Base-by-base conservation (phyloP, 2,888 invertebrate genomes). In the Drosophila mayaguana region DNA sequence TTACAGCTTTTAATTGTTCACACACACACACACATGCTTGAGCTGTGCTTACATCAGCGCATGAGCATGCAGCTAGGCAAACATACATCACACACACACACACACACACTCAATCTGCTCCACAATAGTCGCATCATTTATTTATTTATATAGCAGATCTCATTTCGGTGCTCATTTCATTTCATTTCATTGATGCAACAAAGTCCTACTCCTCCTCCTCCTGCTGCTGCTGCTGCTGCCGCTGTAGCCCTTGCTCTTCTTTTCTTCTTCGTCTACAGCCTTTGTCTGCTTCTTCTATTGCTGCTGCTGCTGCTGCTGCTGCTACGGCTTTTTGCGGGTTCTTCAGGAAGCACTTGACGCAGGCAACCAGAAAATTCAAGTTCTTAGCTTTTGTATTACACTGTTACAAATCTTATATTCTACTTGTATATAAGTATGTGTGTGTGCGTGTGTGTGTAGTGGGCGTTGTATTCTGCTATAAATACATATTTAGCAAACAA, bases 361-460 rank as follows among this genome's bases (percentile, higher is more conserved):
- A 87, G 78, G 90, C 90, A 87, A 86, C 79, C 90, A 81, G 86
- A 86, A 87, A 78, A 76, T 63, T 61, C 66, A 79, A 77, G 53
- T 79, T 75, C 63, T 68, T 57, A 66, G 66, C 75, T 66, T 63
- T 85, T 65, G 75, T 72, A 59, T 70, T 38, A 43, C 48, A 66
- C 60, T 48, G 56, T 70, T 54, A 50, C 28, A 76, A 75, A 60
- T 59, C 7, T 54, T 32, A 18, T 11, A 46, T 22, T 51, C 18
- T 48, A n/a, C n/a, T 2, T 42, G 4, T 54, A 14, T 14, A 14
- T 36, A 14, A 6, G 38, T 36, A 36, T 43, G 42, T 51, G 20
- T 45, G 45, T 50, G 18, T 42, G 50, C 45, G 55, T 54, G 55
- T 42, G 22, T 38, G 12, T 45, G 67, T 25, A 25, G 43, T 50